Percentiles rank a stretch among this genome's conserved stretches.
Evolutionary conservation across 2,113 vertebrate species (phyloP).

Genomic region (Lethenteron reissneri): DNA sequence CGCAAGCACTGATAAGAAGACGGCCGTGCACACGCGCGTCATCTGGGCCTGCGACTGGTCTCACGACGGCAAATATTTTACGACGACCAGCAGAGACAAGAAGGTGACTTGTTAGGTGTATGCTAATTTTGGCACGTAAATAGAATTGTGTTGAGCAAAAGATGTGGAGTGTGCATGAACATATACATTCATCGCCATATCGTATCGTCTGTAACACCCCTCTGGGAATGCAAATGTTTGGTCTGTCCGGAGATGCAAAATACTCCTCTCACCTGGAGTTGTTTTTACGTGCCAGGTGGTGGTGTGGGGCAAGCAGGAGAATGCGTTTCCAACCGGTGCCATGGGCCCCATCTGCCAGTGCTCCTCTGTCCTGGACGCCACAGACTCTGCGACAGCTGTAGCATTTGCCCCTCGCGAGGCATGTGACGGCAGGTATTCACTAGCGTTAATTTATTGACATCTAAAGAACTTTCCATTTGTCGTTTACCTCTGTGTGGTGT

Average conservation of each 20-base stretch:
- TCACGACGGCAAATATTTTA: conserved; percentile 66
- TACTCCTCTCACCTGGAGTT: too few relatives aligned
- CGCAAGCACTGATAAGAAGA: conserved; percentile 48
- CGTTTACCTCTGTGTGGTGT: not conserved
- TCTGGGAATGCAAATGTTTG: too few relatives aligned
- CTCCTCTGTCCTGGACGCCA: conserved; percentile 53
- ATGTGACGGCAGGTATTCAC: conserved; percentile 31
- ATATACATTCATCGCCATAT: too few relatives aligned
- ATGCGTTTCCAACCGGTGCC: conserved; percentile 5
- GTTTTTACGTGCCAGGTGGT: conserved; percentile 35
- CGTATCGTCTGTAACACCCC: too few relatives aligned
- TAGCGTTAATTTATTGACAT: too few relatives aligned
- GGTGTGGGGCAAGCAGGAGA: conserved; percentile 34
- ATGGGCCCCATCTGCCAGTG: conserved; percentile 26
- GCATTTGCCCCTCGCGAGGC: conserved; percentile 32
- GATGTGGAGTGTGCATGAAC: not conserved
- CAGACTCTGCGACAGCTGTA: conserved; percentile 61
- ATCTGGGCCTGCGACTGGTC: conserved; percentile 98
- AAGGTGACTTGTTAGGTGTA: conserved; percentile 37
- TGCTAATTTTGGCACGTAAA: not conserved
- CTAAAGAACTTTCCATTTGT: not conserved
- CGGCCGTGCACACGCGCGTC: conserved; percentile 56
- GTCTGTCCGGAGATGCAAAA: too few relatives aligned
- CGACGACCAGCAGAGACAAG: conserved; percentile 77
- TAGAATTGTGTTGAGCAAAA: not conserved